Evolutionary conservation across 2,113 vertebrate genomes (phyloP).

Genomic region (Ardeotis arabs): DNA sequence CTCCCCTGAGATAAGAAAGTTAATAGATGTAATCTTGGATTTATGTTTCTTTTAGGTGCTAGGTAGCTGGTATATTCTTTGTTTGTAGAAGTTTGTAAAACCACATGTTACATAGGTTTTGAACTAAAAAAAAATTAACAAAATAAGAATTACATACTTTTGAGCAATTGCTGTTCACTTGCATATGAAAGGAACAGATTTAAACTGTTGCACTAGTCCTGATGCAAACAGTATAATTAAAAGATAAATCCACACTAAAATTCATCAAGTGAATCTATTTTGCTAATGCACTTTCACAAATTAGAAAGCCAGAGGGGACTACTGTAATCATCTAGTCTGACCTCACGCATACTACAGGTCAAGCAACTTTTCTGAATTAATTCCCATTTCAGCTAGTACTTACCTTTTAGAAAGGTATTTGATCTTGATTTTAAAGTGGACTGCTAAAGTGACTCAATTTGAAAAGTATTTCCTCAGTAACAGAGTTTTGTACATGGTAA

Average conservation of each 20-base stretch:
- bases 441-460: neutral
- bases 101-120: neutral
- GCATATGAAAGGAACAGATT: neutral
- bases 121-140: neutral
- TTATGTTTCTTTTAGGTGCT: neutral
- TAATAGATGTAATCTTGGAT: conserved; percentile 5
- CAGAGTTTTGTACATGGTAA: neutral
- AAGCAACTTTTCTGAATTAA: neutral
- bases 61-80: neutral
- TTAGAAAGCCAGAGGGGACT: neutral
- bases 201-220: neutral
- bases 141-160: neutral
- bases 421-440: neutral
- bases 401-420: neutral
- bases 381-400: neutral
- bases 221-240: neutral
- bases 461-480: neutral
- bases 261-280: neutral
- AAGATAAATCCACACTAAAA: conserved; percentile 7
- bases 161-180: neutral
- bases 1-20: neutral
- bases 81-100: neutral
- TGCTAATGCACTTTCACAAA: neutral
- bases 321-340: neutral
- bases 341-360: neutral